A percentile compares a stretch with the other conserved stretches of the same genome.
Evolutionary conservation across 2,113 vertebrate species (phyloP).

Genomic region (Coreoperca whiteheadi): DNA sequence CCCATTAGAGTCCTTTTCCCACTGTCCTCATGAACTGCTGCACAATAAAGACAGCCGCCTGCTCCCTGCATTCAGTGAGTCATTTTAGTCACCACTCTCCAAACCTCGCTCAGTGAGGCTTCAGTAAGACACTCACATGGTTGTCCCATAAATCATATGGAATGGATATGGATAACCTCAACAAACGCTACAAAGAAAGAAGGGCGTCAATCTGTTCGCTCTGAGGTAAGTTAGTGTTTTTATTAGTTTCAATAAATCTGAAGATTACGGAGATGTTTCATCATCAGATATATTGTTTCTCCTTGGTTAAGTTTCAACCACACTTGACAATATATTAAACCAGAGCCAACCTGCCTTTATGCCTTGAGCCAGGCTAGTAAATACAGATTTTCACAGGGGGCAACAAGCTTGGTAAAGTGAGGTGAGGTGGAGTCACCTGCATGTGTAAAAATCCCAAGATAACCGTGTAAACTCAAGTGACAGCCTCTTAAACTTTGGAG

Average conservation of each 20-base stretch:
- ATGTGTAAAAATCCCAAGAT: slow-evolving; percentile 29
- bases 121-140: slow-evolving; percentile 50
- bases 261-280: slow-evolving; percentile 32
- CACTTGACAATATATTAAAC: slow-evolving; percentile 40
- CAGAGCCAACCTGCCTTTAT: slow-evolving; percentile 29
- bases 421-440: slow-evolving; percentile 54
- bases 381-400: slow-evolving; percentile 41
- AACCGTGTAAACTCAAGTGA: slow-evolving; percentile 12
- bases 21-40: slow-evolving; percentile 34
- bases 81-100: slow-evolving; percentile 22
- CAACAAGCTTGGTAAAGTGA: slow-evolving; percentile 51
- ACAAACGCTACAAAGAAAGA: slow-evolving; percentile 68
- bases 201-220: slow-evolving; percentile 57
- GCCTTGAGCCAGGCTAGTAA: slow-evolving; percentile 22
- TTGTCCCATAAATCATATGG: slow-evolving; percentile 58
- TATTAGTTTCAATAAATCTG: slow-evolving; percentile 68
- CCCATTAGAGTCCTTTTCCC: slow-evolving; percentile 11
- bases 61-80: slow-evolving; percentile 12
- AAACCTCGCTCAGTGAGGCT: slow-evolving; percentile 26
- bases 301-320: slow-evolving; percentile 44
- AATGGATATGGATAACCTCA: slow-evolving; percentile 64
- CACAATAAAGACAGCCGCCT: neutral
- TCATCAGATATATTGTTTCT: slow-evolving; percentile 54
- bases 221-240: slow-evolving; percentile 56
- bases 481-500: slow-evolving; percentile 64